Percentiles rank a stretch among this genome's conserved stretches.
Conservation (phyloP, 2,888 invertebrate genomes). For the Oxyscelio sp. region DNA sequence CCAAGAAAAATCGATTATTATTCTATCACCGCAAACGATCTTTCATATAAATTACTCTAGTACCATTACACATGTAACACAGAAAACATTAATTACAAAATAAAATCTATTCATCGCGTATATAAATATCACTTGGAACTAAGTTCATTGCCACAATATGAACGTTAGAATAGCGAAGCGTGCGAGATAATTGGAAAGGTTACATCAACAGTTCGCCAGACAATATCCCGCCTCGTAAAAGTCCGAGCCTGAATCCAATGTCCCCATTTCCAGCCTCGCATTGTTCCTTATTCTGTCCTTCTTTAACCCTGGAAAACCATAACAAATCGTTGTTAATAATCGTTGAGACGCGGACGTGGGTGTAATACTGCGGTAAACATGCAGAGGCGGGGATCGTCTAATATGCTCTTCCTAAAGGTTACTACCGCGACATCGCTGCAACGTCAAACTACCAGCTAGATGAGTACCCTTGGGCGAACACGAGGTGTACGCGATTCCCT, state of each 20-base stretch:
- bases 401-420: conserved; percentile 80
- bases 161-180: conserved; percentile 66
- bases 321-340: conserved; percentile 67
- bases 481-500: conserved; percentile 80
- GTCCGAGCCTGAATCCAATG: conserved; percentile 51
- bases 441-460: conserved; percentile 82
- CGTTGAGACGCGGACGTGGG: conserved; percentile 59
- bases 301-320: conserved; percentile 47
- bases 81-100: conserved; percentile 66
- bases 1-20: conserved; percentile 64
- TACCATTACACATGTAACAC: conserved; percentile 40
- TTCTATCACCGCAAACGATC: conserved; percentile 42
- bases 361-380: conserved; percentile 57
- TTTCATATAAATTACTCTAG: conserved; percentile 57
- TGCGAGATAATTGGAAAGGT: conserved; percentile 66
- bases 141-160: conserved; percentile 72
- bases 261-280: conserved; percentile 55
- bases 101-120: conserved; percentile 57
- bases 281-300: conserved; percentile 60
- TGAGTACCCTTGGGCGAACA: conserved; percentile 84
- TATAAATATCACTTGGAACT: conserved; percentile 68
- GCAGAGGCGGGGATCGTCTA: conserved; percentile 59
- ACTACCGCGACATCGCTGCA: conserved; percentile 79
- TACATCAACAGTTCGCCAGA: conserved; percentile 53
- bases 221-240: conserved; percentile 51